phyloP scores from a whole-genome alignment of 2,888 invertebrate genomes.

The Tenthredo mesomela region DNA sequence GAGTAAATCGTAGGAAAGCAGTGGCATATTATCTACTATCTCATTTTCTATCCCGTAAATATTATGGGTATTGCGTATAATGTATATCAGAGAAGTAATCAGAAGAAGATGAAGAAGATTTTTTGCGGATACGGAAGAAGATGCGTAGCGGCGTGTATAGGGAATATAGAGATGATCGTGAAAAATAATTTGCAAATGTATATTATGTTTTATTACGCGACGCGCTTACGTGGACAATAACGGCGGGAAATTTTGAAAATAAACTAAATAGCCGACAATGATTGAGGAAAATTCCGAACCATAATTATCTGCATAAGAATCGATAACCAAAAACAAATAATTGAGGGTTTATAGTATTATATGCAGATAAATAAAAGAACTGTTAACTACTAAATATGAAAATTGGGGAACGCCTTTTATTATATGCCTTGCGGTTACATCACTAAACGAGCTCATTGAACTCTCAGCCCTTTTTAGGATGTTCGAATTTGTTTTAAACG shows the following conservation, averaged over 20 bases:
- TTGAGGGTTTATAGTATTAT: neutral
- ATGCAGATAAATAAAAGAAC: neutral
- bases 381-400: neutral
- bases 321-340: neutral
- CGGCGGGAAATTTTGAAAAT: slow-evolving; percentile 47
- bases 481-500: slow-evolving; percentile 29
- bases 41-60: neutral
- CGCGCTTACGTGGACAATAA: slow-evolving; percentile 13
- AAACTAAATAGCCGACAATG: neutral
- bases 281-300: neutral
- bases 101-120: neutral
- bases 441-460: slow-evolving; percentile 51
- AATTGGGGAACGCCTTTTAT: slow-evolving; percentile 50
- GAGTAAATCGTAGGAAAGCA: neutral
- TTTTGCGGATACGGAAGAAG: neutral
- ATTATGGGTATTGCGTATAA: neutral
- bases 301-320: neutral
- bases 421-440: slow-evolving; percentile 50
- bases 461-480: slow-evolving; percentile 45
- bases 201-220: neutral
- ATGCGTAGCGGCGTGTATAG: neutral
- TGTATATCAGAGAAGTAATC: neutral
- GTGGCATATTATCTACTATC: neutral
- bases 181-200: slow-evolving; percentile 3
- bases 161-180: neutral